These are phyloP conservation scores for Drosophila helvetica DNA, from an alignment of 2,888 invertebrate species.

Conservation along the genomic window DNA sequence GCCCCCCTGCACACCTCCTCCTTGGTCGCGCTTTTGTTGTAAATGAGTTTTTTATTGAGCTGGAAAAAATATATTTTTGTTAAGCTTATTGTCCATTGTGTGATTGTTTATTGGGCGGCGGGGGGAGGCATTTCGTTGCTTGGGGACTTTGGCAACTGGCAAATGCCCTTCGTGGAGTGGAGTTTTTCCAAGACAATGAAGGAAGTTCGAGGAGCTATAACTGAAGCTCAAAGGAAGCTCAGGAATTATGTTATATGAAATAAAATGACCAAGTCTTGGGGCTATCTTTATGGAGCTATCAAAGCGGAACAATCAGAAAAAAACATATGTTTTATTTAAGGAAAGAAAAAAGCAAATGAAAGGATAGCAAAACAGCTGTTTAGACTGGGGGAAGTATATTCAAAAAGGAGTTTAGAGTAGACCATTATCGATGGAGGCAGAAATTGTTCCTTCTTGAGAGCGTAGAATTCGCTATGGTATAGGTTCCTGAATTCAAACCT, in stretches of 20 bases:
- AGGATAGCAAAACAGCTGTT: too few relatives aligned
- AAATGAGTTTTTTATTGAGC: slow-evolving; percentile 71
- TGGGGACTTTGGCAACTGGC: neutral
- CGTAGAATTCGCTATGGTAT: neutral
- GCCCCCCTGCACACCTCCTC: slow-evolving; percentile 12
- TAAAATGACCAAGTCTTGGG: too few relatives aligned
- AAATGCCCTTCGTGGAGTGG: slow-evolving; percentile 7
- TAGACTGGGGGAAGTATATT: too few relatives aligned
- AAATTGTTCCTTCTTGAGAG: neutral
- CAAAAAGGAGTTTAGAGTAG: neutral
- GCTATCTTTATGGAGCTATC: too few relatives aligned
- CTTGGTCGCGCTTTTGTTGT: slow-evolving; percentile 28
- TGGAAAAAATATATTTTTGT: slow-evolving; percentile 59
- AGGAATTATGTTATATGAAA: too few relatives aligned
- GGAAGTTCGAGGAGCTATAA: neutral
- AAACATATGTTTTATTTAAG: neutral
- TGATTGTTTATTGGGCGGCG: slow-evolving; percentile 60
- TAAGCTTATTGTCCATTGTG: slow-evolving; percentile 65
- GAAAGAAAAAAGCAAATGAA: neutral
- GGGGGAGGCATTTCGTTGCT: slow-evolving; percentile 5
- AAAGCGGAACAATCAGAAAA: too few relatives aligned
- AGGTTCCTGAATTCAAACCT: neutral
- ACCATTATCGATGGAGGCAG: neutral
- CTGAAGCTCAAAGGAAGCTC: too few relatives aligned
- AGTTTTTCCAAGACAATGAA: neutral